phyloP scores from a whole-genome alignment of 1,140 invertebrate genomes.

The Microvelia longipes region DNA sequence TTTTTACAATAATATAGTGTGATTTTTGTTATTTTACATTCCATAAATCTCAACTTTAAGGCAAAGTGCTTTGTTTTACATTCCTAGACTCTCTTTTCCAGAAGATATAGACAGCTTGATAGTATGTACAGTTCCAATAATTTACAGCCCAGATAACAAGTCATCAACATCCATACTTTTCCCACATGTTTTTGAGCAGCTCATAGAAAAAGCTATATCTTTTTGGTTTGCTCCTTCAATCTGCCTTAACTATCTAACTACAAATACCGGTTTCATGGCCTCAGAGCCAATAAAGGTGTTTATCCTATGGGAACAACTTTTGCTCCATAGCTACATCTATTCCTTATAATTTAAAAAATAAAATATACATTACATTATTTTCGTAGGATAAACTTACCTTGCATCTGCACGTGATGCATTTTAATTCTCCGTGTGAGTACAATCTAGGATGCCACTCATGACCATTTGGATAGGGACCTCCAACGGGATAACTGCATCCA shows the following conservation, averaged over 20 bases:
- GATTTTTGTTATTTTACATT: neutral
- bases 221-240: slow-evolving; percentile 2
- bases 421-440: slow-evolving; percentile 63
- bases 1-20: neutral
- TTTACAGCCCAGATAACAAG: too few species aligned
- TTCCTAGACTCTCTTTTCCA: too few species aligned
- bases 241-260: too few species aligned
- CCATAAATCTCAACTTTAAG: neutral
- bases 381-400: slow-evolving; percentile 43
- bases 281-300: too few species aligned
- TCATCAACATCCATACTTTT: too few species aligned
- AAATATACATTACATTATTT: neutral
- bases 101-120: too few species aligned
- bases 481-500: slow-evolving; percentile 56
- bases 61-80: slow-evolving; percentile 6
- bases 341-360: slow-evolving; percentile 8
- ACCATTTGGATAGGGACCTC: slow-evolving; percentile 56
- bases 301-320: too few species aligned
- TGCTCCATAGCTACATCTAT: too few species aligned
- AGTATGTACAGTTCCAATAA: too few species aligned
- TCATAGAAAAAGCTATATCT: neutral
- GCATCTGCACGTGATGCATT: slow-evolving; percentile 73
- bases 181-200: slow-evolving; percentile 13
- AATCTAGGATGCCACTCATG: slow-evolving; percentile 72
- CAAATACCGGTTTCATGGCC: too few species aligned